These are phyloP conservation scores for Hucho hucho DNA, from an alignment of 2,113 vertebrate genomes.

Conservation along the genomic window DNA sequence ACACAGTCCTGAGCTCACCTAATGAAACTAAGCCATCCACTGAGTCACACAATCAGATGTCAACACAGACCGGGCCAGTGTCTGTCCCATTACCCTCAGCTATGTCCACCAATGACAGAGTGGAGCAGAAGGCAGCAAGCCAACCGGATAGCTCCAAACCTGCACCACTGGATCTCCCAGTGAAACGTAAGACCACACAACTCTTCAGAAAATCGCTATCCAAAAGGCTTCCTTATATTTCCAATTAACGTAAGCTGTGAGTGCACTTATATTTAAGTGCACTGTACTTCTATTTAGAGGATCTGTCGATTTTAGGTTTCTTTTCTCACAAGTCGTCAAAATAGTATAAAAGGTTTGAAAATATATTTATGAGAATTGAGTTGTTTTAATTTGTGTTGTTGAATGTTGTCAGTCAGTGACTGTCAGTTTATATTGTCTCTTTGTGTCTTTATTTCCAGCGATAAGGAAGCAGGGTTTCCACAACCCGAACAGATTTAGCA, in stretches of 20 bases:
- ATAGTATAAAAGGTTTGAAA: no score
- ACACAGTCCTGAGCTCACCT: conserved; percentile 51
- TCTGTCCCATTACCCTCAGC: conserved; percentile 51
- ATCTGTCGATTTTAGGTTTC: conserved; percentile 4
- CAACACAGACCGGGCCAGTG: conserved; percentile 39
- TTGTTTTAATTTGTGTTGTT: neutral
- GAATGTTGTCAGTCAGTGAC: neutral
- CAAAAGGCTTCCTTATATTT: neutral
- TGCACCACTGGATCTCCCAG: conserved; percentile 50
- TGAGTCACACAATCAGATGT: conserved; percentile 43
- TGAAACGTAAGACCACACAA: conserved; percentile 57
- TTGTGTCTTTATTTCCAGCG: conserved; percentile 52
- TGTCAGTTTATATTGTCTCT: neutral
- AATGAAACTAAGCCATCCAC: conserved; percentile 52
- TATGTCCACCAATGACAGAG: conserved; percentile 37
- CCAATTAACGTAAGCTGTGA: neutral
- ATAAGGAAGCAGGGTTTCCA: conserved; percentile 77
- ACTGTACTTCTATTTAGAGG: neutral
- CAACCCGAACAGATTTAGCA: conserved; percentile 80
- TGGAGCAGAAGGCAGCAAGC: conserved; percentile 48
- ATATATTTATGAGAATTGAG: neutral
- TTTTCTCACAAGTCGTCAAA: neutral
- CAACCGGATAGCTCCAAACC: conserved; percentile 53
- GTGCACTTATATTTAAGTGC: no score
- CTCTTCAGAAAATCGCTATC: neutral